A percentile compares a stretch with the other conserved stretches of the same genome.
phyloP scores from a whole-genome alignment of 2,113 vertebrate genomes.

The Brachionichthys hirsutus region DNA sequence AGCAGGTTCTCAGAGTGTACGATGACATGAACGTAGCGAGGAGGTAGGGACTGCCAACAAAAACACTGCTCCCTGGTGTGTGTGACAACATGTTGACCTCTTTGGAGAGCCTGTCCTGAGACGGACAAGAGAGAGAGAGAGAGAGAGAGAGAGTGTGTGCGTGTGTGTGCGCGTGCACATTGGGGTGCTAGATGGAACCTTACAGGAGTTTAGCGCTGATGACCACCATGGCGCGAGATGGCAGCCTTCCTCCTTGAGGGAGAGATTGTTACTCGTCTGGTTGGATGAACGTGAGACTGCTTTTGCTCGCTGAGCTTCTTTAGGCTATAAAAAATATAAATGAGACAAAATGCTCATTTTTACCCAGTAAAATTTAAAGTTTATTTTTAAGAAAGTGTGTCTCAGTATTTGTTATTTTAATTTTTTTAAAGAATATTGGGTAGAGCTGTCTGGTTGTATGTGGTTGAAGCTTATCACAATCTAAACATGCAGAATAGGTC shows the following conservation, averaged over 20 bases:
- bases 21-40: constrained; percentile 39
- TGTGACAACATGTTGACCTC: constrained; percentile 56
- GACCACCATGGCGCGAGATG: constrained; percentile 54
- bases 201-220: constrained; percentile 73
- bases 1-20: constrained; percentile 32
- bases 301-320: background rate
- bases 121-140: constrained; percentile 30
- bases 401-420: no score
- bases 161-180: background rate
- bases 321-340: no score
- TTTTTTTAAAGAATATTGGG: no score
- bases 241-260: constrained; percentile 50
- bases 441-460: no score
- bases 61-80: constrained; percentile 38
- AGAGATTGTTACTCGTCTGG: constrained; percentile 41
- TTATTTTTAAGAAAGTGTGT: no score
- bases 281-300: constrained; percentile 18
- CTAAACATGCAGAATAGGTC: no score
- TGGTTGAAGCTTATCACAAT: no score
- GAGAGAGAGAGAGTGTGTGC: constrained; percentile 9
- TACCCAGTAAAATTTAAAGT: no score
- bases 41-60: constrained; percentile 43
- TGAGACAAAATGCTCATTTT: no score
- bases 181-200: constrained; percentile 55
- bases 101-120: constrained; percentile 35